Conservation (phyloP, 2,888 invertebrate genomes). For the Drosophila atripex region DNA sequence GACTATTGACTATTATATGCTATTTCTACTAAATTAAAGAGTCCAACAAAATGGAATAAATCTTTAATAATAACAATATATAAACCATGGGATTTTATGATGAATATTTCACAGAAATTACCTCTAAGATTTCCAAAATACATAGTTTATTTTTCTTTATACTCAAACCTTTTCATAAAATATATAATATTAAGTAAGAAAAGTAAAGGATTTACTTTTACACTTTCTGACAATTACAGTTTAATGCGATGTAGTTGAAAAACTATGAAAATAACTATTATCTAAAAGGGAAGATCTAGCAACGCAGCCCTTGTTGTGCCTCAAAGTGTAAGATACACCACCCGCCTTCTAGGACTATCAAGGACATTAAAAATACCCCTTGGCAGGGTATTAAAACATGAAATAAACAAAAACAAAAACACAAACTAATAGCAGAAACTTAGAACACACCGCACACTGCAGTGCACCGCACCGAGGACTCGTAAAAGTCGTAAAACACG, state of each 20-base stretch:
- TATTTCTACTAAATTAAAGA: no score
- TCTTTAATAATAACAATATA: no score
- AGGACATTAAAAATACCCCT: conserved; percentile 29
- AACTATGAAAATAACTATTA: background rate
- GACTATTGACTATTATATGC: no score
- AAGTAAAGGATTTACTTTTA: background rate
- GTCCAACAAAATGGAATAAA: no score
- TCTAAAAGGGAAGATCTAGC: background rate
- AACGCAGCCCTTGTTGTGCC: background rate
- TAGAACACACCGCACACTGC: conserved; percentile 20
- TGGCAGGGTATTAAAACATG: conserved; percentile 30
- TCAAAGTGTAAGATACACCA: conserved; percentile 14
- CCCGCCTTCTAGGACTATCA: conserved; percentile 1
- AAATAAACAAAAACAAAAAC: conserved; percentile 60
- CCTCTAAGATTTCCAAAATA: no score
- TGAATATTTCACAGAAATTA: no score
- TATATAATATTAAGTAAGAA: no score
- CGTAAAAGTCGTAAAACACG: conserved; percentile 38
- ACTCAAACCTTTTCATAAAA: no score
- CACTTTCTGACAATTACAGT: background rate
- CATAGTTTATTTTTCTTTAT: no score
- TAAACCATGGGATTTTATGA: no score
- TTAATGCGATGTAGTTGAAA: background rate
- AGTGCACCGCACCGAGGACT: conserved; percentile 10
- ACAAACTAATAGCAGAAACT: conserved; percentile 64